Base-by-base conservation (phyloP, 35 echinoderm and acorn worm genomes). In the Apostichopus californicus region DNA sequence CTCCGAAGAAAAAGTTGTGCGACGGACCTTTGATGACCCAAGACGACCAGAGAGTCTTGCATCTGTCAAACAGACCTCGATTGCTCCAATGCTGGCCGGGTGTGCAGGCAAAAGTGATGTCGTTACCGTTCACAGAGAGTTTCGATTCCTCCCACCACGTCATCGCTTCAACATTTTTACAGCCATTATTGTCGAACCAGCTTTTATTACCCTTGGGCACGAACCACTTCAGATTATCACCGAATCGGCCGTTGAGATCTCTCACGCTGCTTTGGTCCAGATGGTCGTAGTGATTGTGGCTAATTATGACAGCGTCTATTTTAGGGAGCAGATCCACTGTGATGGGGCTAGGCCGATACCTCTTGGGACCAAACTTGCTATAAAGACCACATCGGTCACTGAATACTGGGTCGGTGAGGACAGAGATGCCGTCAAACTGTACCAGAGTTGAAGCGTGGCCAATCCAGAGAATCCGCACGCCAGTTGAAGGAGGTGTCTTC, bases 141-240 rank as follows among this genome's bases (percentile, higher is more conserved):
- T 88, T 94, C 17, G 94, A 95, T 78, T 96, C 97, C 72, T 99
- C 93, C 97, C 97, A 99, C 97, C 97, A 99, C 70, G 96, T 95
- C 87, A 99, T 79, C 77, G 96, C 97, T 22, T 96, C 94, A 5
- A 96, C 93, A 53, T 99, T 95, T 77, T 93, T 92, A 46, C 93
- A 94, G 18, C 97, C 97, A 70, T 80, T 96, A 8, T 68, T 57
- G 9, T 70, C 91, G 59, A 99, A 88, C 97, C 97, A 99, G 22
- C 93, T 87, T 71, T 73, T 59, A 18, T 94, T 81, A 26, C 95
- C 95, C 0, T 95, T 72, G 6, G 97, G 97, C 58, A 99, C 95
- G 86, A 99, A 99, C 97, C 97, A 99, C 15, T 95, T 59, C 63
- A 99, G 78, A 20, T 86, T 90, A 18, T 89, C 77, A 1, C 97